Conservation (phyloP, 2,888 invertebrate genomes). For the Apamea anceps region DNA sequence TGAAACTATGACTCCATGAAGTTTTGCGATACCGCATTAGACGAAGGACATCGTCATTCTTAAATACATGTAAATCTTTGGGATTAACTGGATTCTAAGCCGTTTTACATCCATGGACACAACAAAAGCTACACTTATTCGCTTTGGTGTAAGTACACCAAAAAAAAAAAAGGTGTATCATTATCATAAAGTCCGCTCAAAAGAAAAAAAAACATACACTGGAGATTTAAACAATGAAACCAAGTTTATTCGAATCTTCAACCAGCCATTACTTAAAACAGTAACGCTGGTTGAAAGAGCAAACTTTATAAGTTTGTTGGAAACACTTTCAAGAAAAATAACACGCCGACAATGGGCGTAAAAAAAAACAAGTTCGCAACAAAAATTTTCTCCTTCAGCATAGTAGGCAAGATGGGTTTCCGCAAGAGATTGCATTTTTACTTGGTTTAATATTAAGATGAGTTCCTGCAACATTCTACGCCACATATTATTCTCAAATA, state of each 20-base stretch:
- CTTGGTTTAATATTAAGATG: conserved; percentile 55
- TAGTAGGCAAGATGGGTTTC: conserved; percentile 28
- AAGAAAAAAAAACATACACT: background rate
- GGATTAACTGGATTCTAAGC: background rate
- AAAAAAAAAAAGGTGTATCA: conserved; percentile 5
- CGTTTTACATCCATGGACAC: background rate
- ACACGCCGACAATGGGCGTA: conserved; percentile 38
- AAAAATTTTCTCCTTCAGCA: conserved; percentile 35
- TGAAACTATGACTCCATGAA: background rate
- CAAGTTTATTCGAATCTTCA: conserved; percentile 20
- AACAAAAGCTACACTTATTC: background rate
- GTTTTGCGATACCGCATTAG: background rate
- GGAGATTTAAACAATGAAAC: conserved; percentile 14
- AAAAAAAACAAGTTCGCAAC: conserved; percentile 51
- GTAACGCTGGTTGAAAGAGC: conserved; percentile 36
- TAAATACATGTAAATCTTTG: background rate
- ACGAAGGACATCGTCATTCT: background rate
- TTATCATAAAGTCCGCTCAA: background rate
- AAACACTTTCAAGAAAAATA: conserved; percentile 56
- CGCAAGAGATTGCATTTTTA: conserved; percentile 61
- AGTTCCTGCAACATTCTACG: conserved; percentile 46
- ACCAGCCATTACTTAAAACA: conserved; percentile 36
- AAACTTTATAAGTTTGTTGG: conserved; percentile 46
- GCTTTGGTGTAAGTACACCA: background rate
- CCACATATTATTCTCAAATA: conserved; percentile 44